Conservation (phyloP, 2,113 vertebrate species). For the Oreochromis tanganicae region DNA sequence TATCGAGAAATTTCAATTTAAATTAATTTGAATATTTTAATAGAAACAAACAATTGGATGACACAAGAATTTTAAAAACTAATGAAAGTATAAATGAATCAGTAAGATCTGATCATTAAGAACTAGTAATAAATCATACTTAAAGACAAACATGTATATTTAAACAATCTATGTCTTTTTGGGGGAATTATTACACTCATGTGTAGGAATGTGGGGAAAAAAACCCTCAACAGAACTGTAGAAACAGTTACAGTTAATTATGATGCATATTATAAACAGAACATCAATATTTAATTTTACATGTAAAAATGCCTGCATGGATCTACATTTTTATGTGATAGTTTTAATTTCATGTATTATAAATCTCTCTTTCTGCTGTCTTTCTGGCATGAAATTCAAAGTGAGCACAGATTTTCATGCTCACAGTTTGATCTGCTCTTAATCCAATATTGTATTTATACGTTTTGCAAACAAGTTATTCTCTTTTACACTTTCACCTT, state of each 20-base stretch:
- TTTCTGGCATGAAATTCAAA: neutral
- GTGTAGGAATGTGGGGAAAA: neutral
- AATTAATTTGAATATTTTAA: neutral
- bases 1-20: fast-evolving
- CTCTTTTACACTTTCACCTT: neutral
- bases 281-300: neutral
- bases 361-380: neutral
- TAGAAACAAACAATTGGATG: neutral
- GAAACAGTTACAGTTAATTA: neutral
- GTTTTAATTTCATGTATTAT: neutral
- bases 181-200: neutral
- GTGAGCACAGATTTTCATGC: neutral
- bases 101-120: neutral
- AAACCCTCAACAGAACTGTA: neutral
- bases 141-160: neutral
- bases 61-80: neutral
- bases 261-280: fast-evolving
- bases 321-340: neutral
- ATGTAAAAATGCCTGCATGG: neutral
- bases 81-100: fast-evolving
- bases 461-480: neutral
- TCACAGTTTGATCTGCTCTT: neutral
- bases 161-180: neutral
- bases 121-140: neutral
- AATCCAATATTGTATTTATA: neutral